A percentile compares a stretch with the other conserved stretches of the same genome.
phyloP scores from a whole-genome alignment of 1,140 invertebrate species.

The Odontomachus brunneus region DNA sequence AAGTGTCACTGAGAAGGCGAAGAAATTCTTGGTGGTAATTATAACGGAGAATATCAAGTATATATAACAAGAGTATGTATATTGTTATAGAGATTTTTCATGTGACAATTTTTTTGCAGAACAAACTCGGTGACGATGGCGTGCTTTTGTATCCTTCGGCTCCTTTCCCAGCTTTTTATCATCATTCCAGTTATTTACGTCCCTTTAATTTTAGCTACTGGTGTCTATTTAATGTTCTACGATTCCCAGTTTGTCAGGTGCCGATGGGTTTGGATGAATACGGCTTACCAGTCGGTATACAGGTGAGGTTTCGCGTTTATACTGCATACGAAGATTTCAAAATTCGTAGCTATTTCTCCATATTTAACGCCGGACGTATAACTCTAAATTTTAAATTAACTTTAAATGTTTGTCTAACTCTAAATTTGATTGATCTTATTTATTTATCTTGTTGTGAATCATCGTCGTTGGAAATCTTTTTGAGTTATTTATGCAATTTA shows the following conservation, averaged over 20 bases:
- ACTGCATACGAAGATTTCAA: constrained; percentile 21
- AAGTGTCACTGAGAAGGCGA: constrained; percentile 87
- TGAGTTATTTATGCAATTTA: constrained; percentile 13
- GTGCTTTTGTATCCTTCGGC: constrained; percentile 94
- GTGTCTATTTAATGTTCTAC: constrained; percentile 94
- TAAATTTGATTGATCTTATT: no score
- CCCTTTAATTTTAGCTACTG: constrained; percentile 96
- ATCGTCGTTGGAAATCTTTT: background rate
- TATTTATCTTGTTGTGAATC: no score
- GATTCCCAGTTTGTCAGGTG: constrained; percentile 93
- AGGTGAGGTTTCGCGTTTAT: constrained; percentile 74
- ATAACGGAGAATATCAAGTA: background rate
- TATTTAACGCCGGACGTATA: background rate
- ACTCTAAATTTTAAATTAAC: constrained; percentile 6
- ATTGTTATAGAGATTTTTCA: constrained; percentile 6
- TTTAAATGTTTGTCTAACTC: no score
- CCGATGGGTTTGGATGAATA: constrained; percentile 80
- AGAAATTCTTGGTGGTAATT: constrained; percentile 87
- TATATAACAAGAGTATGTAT: constrained; percentile 1
- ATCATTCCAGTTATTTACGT: constrained; percentile 92
- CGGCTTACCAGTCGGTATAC: constrained; percentile 82
- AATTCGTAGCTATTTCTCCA: no score
- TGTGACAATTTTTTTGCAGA: constrained; percentile 81
- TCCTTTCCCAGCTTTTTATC: constrained; percentile 93
- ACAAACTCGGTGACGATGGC: constrained; percentile 91